Conservation (phyloP, 2,797 vertebrate species). For the Nannoperca australis region DNA sequence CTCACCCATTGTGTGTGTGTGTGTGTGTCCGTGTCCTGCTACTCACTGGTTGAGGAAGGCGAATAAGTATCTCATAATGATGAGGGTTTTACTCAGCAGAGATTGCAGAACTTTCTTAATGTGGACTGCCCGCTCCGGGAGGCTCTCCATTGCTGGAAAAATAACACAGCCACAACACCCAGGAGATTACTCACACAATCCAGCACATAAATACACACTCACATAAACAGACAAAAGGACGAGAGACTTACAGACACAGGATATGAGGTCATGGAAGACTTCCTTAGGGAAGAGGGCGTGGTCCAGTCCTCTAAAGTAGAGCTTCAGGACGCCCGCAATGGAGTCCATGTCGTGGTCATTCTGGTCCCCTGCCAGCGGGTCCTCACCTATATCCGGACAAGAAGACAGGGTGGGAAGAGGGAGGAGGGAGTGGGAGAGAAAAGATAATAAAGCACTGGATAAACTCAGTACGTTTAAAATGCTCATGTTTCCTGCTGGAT, state of each 20-base stretch:
- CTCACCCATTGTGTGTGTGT: not conserved
- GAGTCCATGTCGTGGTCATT: constrained; percentile 99
- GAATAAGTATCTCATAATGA: constrained; percentile 99
- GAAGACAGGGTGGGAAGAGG: not conserved
- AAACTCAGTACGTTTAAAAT: not conserved
- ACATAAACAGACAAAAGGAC: constrained; percentile 23
- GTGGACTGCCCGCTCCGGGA: constrained; percentile 94
- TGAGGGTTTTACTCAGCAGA: constrained; percentile 91
- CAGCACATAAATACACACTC: constrained; percentile 27
- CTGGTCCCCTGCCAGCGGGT: constrained; percentile 96
- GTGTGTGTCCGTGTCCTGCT: constrained; percentile 26
- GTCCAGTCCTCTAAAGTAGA: constrained; percentile 96
- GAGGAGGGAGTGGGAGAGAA: not conserved
- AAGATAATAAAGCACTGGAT: not conserved
- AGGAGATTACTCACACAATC: constrained; percentile 49
- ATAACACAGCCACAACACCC: constrained; percentile 26
- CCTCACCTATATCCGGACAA: constrained; percentile 87
- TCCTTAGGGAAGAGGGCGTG: constrained; percentile 97
- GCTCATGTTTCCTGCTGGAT: constrained; percentile 15
- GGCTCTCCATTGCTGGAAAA: constrained; percentile 93
- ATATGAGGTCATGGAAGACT: constrained; percentile 96
- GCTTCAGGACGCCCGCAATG: constrained; percentile 97
- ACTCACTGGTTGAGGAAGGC: constrained; percentile 98
- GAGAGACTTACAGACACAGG: constrained; percentile 94
- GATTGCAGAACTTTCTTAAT: constrained; percentile 92